Conservation (phyloP, 2,113 vertebrate species). For the Beaufortia kweichowensis region DNA sequence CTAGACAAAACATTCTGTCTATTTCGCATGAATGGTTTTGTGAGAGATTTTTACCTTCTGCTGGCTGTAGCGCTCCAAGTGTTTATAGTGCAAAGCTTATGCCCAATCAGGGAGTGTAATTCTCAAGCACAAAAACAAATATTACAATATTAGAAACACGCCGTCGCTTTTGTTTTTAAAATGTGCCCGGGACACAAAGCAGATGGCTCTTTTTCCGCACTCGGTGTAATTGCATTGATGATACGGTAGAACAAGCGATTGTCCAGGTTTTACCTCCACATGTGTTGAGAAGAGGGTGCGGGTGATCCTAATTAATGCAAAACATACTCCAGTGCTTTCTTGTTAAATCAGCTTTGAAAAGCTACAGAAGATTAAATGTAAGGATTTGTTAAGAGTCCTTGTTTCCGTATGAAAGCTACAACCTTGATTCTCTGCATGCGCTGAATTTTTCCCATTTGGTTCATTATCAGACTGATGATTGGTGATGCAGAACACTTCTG, state of each 20-base stretch:
- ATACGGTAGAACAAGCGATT: conserved; percentile 32
- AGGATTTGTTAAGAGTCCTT: conserved; percentile 11
- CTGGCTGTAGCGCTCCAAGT: background rate
- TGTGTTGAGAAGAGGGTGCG: background rate
- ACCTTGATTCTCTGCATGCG: background rate
- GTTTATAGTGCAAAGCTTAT: background rate
- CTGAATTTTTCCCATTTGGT: conserved; percentile 40
- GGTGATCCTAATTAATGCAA: background rate
- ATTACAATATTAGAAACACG: conserved; percentile 38
- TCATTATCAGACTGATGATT: conserved; percentile 40
- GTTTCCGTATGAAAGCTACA: conserved; percentile 25
- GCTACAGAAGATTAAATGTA: conserved; percentile 10
- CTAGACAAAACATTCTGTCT: conserved; percentile 16
- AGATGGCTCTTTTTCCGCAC: conserved; percentile 46
- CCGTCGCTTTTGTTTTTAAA: conserved; percentile 27
- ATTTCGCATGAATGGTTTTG: conserved; percentile 15
- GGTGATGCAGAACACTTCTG: conserved; percentile 21
- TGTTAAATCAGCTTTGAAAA: conserved; percentile 28
- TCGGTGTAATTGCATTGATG: conserved; percentile 48
- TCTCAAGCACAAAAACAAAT: conserved; percentile 46
- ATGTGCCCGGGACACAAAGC: conserved; percentile 40
- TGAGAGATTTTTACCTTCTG: conserved; percentile 5
- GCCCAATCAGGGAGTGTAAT: conserved; percentile 8
- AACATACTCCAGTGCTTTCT: conserved; percentile 4
- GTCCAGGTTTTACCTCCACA: conserved; percentile 26